These are phyloP conservation scores for Chrysolina americana DNA, from an alignment of 2,888 invertebrate species.

Conservation along the genomic window DNA sequence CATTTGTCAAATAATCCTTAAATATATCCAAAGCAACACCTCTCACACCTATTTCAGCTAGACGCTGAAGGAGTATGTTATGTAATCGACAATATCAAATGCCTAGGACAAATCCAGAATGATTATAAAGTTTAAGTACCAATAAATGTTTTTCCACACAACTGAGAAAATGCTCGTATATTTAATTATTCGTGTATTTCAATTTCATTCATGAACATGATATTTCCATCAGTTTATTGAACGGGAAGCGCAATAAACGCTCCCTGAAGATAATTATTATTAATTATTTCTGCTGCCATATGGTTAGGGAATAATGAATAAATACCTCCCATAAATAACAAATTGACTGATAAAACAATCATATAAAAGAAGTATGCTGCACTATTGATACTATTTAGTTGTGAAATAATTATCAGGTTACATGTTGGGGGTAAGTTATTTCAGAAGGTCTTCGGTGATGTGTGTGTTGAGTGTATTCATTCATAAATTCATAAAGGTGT, in stretches of 20 bases:
- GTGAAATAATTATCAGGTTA: not conserved
- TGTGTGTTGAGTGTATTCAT: too few species aligned
- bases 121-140: too few species aligned
- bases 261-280: slow-evolving; percentile 13
- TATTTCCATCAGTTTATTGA: slow-evolving; percentile 6
- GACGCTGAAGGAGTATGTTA: too few species aligned
- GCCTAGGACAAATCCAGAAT: too few species aligned
- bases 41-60: too few species aligned
- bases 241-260: slow-evolving; percentile 4
- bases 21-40: too few species aligned
- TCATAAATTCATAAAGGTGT: too few species aligned
- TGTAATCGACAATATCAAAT: too few species aligned
- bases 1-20: too few species aligned
- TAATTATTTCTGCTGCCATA: slow-evolving; percentile 15
- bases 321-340: slow-evolving; percentile 19
- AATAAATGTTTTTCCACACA: slow-evolving; percentile 27
- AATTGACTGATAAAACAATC: not conserved
- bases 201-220: slow-evolving; percentile 6
- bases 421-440: not conserved
- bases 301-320: slow-evolving; percentile 11
- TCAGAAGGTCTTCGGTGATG: not conserved
- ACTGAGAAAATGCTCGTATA: not conserved
- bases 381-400: not conserved
- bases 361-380: slow-evolving; percentile 10
- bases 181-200: not conserved